These are phyloP conservation scores for Ellobius talpinus DNA, from an alignment of 2,113 vertebrate species.

Conservation along the genomic window DNA sequence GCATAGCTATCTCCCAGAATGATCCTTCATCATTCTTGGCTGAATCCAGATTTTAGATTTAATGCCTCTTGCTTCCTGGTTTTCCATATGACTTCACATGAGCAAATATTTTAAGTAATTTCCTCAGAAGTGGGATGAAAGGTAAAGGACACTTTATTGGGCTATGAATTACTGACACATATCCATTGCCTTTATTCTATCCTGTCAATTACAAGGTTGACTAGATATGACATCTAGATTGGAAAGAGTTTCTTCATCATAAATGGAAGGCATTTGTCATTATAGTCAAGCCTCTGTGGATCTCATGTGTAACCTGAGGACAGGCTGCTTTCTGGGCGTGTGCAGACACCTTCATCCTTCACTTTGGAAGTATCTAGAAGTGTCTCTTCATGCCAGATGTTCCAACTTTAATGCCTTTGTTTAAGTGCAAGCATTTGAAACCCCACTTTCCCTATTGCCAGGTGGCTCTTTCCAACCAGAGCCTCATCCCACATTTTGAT, in stretches of 20 bases:
- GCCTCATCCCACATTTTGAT: background rate
- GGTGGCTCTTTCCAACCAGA: background rate
- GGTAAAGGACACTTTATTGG: background rate
- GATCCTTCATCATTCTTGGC: background rate
- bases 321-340: slow-evolving; percentile 18
- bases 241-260: background rate
- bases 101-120: slow-evolving; percentile 47
- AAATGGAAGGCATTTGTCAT: background rate
- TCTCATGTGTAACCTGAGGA: slow-evolving; percentile 1
- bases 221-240: background rate
- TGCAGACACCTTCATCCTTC: background rate
- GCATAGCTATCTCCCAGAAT: background rate
- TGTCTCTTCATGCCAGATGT: background rate
- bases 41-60: slow-evolving; percentile 38
- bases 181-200: background rate
- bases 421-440: background rate
- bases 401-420: background rate
- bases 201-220: background rate
- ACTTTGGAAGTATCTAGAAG: background rate
- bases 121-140: slow-evolving; percentile 18
- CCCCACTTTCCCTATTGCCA: slow-evolving; percentile 7
- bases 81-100: slow-evolving; percentile 28
- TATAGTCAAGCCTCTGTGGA: background rate
- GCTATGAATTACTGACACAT: background rate
- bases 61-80: background rate